Evolutionary conservation across 2,797 vertebrate species (phyloP), one percentile per base, ranked within the genome.

Genomic region (Alectoris magna): DNA sequence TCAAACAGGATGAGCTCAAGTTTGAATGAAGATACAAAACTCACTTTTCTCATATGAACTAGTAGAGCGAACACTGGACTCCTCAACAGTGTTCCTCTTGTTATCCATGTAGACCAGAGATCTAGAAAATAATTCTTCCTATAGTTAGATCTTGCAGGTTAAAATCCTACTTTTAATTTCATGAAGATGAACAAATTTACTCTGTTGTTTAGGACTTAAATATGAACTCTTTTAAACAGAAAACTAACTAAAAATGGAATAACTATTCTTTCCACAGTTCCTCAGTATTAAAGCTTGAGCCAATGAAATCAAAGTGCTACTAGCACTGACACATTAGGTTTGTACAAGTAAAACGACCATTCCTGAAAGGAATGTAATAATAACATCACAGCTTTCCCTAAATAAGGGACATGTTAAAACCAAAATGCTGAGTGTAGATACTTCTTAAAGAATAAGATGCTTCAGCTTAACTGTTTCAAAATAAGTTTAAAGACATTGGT

Each of bases 231-330:
- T 68, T 44, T 48, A 60, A 59, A 72, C 26, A 72, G 55, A 72
- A 91, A 87, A 87, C 46, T 26, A 84, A 82, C 84, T 90, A n/a
- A 51, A 84, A 89, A n/a, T 59, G 53, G 39, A 93, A 64, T 72
- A 72, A 46, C 55, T 41, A 59, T 75, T 60, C 68, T 53, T 36
- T 62, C 71, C 82, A 75, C 49, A 46, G 49, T 85, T 82, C 68
- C 68, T 82, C 72, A 41, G 41, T 56, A 76, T 76, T 62, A 60
- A 41, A 49, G 18, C 38, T 66, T 44, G 63, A 55, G 16, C 69
- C 78, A 78, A 41, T 22, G 19, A 81, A 77, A 84, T 74, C 58
- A 63, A 89, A 78, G 48, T 0, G 2, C n/a, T 89, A 44, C 24
- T 14, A 81, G 34, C 48, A 49, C 2, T 62, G 43, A 71, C 14